Conservation (phyloP, 2,888 invertebrate genomes). For the Tenodera sinensis region DNA sequence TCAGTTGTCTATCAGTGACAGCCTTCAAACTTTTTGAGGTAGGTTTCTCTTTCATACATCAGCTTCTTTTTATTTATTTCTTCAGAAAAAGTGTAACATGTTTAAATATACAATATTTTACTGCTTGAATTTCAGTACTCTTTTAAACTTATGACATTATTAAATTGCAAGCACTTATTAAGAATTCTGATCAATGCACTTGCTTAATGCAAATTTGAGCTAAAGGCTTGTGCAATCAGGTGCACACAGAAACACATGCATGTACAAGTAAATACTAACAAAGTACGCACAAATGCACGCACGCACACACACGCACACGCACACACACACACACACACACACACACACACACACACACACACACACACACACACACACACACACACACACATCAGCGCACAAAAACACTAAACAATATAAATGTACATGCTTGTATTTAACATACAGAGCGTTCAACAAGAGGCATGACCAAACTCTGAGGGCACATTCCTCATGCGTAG, state of each 20-base stretch:
- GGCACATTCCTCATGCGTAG: too few relatives aligned
- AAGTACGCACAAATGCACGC: neutral
- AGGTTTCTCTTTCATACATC: neutral
- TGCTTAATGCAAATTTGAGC: neutral
- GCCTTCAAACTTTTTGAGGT: neutral
- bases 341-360: too few relatives aligned
- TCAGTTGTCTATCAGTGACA: neutral
- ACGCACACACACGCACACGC: too few relatives aligned
- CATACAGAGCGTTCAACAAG: neutral
- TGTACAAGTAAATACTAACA: neutral
- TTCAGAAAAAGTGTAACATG: neutral
- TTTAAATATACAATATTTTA: neutral
- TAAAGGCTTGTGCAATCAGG: neutral
- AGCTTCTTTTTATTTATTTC: neutral
- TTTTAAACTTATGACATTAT: neutral
- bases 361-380: too few relatives aligned
- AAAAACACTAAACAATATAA: neutral
- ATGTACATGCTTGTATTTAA: neutral
- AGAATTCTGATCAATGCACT: neutral
- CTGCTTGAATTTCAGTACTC: neutral
- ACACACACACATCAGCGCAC: too few relatives aligned
- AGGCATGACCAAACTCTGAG: too few relatives aligned
- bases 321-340: too few relatives aligned
- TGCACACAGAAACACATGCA: neutral
- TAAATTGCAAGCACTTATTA: neutral